Base-by-base conservation (phyloP, 1,140 invertebrate species). In the Drosophila navojoa region DNA sequence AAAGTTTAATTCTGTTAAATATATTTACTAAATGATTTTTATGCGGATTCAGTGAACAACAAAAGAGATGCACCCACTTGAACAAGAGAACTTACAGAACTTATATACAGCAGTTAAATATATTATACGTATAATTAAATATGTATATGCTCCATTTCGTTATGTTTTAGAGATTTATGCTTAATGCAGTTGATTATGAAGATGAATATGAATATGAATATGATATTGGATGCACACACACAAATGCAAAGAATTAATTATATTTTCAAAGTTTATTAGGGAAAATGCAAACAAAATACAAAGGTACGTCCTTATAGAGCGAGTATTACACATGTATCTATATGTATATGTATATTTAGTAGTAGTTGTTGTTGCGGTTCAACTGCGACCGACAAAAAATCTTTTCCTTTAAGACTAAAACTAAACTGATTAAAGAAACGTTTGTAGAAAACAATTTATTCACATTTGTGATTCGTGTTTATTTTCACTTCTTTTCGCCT, bases 201-300 rank as follows among this genome's bases (percentile, higher is more conserved):
- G 25, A 63, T 19, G 22, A 19, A 13, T 42, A 42, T 29, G n/a
- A 38, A 49, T 25, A 61, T n/a, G 16, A 25, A 7, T 35, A 25
- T 10, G 16, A 19, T 9, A 49, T 19, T 49, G 6, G 2, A 13
- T 50, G 49, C 49, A 50, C 49, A 15, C 49, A 15, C 49, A 15
- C 49, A 52, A 50, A 19, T 27, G 35, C 40, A 40, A 66, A 67
- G 35, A 38, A 38, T 2, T 32, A 32, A 61, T 70, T 70, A 76
- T 79, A 77, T 79, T 77, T 80, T 79, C 58, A 77, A 71, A 77
- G 71, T 80, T 77, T 80, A 80, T 77, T 77, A 68, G 75, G 59
- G 60, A 71, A 77, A 79, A 67, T 68, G 59, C 64, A 72, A 73
- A 72, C 38, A 45, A 67, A 64, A 54, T 49, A 73, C 27, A 66